Conservation (phyloP, 2,113 vertebrate species). For the Ictalurus furcatus region DNA sequence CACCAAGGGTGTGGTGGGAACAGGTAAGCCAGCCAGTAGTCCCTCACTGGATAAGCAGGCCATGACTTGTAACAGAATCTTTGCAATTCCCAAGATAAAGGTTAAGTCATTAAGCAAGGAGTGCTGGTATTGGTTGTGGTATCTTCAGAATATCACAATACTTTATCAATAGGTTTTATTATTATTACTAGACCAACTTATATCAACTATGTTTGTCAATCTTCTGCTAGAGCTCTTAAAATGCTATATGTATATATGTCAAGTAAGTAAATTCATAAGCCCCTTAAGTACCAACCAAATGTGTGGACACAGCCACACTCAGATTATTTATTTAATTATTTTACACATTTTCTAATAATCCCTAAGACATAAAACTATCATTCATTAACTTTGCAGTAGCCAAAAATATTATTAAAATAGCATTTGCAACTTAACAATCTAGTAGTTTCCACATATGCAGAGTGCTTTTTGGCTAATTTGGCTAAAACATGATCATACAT, state of each 20-base stretch:
- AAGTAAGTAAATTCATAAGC: background rate
- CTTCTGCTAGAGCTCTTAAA: background rate
- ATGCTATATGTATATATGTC: background rate
- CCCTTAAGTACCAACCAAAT: background rate
- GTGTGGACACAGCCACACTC: background rate
- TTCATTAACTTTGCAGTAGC: background rate
- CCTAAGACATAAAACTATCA: background rate
- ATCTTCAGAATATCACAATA: background rate
- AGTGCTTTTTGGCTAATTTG: background rate
- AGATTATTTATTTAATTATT: background rate
- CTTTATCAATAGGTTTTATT: background rate
- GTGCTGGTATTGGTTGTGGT: slow-evolving; percentile 26
- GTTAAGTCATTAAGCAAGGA: slow-evolving; percentile 30
- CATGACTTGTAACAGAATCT: slow-evolving; percentile 53
- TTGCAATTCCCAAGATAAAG: slow-evolving; percentile 48
- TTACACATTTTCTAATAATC: background rate
- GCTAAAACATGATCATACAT: background rate
- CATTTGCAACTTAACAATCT: background rate
- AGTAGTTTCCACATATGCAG: background rate
- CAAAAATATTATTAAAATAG: background rate
- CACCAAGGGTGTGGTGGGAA: slow-evolving; percentile 57
- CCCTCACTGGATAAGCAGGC: slow-evolving; percentile 44
- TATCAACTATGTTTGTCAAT: background rate
- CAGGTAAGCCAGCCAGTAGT: slow-evolving; percentile 51
- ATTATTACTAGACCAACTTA: too few relatives aligned